A percentile compares a stretch with the other conserved stretches of the same genome.
These are phyloP conservation scores for Perognathus longimembris DNA, from an alignment of 2,113 vertebrate genomes.

Conservation along the genomic window DNA sequence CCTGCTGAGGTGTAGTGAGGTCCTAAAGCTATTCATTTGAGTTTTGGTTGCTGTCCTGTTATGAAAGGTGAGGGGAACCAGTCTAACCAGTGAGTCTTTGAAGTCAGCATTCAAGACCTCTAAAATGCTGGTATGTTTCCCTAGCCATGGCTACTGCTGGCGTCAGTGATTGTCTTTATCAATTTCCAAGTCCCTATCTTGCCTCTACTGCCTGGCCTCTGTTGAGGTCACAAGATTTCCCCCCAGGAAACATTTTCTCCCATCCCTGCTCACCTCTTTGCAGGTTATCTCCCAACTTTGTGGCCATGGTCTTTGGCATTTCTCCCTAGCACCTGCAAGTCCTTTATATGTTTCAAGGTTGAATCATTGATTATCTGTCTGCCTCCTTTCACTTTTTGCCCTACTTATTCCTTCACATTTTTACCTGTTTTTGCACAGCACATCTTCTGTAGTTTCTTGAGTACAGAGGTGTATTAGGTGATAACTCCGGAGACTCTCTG, in stretches of 20 bases:
- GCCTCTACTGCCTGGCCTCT: no score
- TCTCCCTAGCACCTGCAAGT: background rate
- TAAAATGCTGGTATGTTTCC: background rate
- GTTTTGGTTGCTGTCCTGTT: background rate
- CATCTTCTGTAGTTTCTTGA: background rate
- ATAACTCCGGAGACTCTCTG: background rate
- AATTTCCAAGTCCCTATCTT: background rate
- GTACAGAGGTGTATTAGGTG: background rate
- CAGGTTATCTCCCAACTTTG: background rate
- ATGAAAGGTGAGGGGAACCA: background rate
- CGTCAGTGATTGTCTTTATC: background rate
- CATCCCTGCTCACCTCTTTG: background rate
- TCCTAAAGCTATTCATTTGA: background rate
- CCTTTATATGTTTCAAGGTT: background rate
- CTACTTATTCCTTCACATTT: background rate
- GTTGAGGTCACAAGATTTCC: fast-evolving
- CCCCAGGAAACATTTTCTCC: background rate
- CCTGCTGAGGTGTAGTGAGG: background rate
- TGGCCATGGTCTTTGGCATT: background rate
- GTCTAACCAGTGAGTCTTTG: background rate
- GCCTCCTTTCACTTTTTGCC: background rate
- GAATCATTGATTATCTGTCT: no score
- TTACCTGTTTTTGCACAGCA: background rate
- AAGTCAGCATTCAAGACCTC: background rate
- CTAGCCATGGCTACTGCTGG: background rate